Base-by-base conservation (phyloP, 2,888 invertebrate species). In the Drosophila mulleri region DNA sequence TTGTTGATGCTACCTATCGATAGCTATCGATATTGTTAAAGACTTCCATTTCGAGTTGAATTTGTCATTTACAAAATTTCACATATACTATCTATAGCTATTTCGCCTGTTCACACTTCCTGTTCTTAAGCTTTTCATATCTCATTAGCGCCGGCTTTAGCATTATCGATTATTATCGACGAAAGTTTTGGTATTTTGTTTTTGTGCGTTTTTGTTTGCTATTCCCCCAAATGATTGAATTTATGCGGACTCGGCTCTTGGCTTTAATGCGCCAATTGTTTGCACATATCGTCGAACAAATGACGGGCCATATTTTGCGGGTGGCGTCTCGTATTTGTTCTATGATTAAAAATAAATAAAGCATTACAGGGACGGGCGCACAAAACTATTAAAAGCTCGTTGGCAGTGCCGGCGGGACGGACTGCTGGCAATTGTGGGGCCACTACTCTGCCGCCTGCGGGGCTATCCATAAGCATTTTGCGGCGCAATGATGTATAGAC, bases 321-420 rank as follows among this genome's bases (percentile, higher is more conserved):
- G 37, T 72, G 72, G 59, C 48, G 58, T 59, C 53, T 63, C 86
- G 83, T 86, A 84, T 84, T 88, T 84, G 87, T 84, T 88, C 89
- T 83, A 83, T 88, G 89, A 84, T 84, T 88, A 84, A 84, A 84
- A 88, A 88, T 84, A 88, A 84, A 84, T 88, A 84, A 86, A 83
- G 78, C 87, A 84, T 88, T 81, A 81, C 83, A 66, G 66, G 64
- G 56, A 68, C 67, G 72, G 76, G 78, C 76, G 82, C 79, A 72
- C 81, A 78, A 73, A 84, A 84, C 84, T 84, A 84, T 84, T 81
- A 86, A 84, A 88, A 73, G 83, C 74, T 78, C 79, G 78, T 82
- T 69, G 78, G 48, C 57, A 62, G 42, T 47, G 42, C 35, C 45
- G 20, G 35, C 18, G 35, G 18, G 35, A 18, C 11, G 14, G 47